Evolutionary conservation across 2,888 invertebrate species (phyloP).

Genomic region (Drymonia ruficornis): DNA sequence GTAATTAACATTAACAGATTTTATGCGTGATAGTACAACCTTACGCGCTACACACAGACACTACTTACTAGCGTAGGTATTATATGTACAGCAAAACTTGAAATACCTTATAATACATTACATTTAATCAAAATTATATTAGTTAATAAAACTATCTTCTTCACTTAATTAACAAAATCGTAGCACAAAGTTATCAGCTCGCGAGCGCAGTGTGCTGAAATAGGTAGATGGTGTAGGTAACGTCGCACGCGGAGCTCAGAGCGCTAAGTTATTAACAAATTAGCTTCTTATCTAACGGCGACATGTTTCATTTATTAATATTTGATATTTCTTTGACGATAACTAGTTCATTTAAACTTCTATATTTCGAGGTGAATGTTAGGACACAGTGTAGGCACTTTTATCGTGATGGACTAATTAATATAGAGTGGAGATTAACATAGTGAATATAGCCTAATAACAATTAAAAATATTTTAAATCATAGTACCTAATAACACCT

Average conservation of each 20-base stretch:
- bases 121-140: neutral
- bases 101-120: neutral
- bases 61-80: neutral
- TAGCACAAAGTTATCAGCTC: slow-evolving; percentile 30
- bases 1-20: no score
- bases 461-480: no score
- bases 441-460: no score
- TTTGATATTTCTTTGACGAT: neutral
- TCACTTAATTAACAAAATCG: slow-evolving; percentile 36
- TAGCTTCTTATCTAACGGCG: slow-evolving; percentile 53
- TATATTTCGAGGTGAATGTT: no score
- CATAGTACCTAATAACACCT: no score
- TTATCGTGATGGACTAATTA: no score
- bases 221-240: neutral
- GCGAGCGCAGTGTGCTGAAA: neutral
- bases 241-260: slow-evolving; percentile 16
- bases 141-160: neutral
- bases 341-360: no score
- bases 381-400: no score
- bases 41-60: no score
- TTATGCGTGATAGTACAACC: no score
- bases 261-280: slow-evolving; percentile 54
- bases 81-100: neutral
- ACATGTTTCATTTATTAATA: neutral
- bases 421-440: no score